A percentile compares a stretch with the other conserved stretches of the same genome.
These are phyloP conservation scores for Rhyacophila evoluta DNA, from an alignment of 2,888 invertebrate genomes.

Conservation along the genomic window DNA sequence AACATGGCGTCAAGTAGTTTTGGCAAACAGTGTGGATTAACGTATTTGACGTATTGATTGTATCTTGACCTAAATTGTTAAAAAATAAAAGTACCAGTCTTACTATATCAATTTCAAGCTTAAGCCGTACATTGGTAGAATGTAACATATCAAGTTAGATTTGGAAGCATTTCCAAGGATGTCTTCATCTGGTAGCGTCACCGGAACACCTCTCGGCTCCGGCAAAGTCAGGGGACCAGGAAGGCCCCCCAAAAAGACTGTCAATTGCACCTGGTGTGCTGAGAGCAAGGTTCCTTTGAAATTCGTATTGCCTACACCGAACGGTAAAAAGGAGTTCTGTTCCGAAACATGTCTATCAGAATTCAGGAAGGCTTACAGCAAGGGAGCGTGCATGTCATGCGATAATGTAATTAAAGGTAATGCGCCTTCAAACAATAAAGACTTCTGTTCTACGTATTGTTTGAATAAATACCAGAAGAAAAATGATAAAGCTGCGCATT, in stretches of 20 bases:
- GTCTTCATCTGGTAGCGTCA: constrained; percentile 51
- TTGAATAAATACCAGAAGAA: constrained; percentile 88
- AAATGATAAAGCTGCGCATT: constrained; percentile 71
- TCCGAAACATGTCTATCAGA: constrained; percentile 90
- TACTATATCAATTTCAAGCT: background rate
- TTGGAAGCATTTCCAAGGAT: constrained; percentile 39
- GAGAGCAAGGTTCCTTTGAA: constrained; percentile 86
- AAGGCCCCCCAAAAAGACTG: constrained; percentile 82
- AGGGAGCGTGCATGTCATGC: constrained; percentile 89
- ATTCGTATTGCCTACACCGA: constrained; percentile 88
- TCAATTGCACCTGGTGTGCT: constrained; percentile 86
- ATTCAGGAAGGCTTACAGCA: constrained; percentile 88
- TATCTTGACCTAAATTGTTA: constrained; percentile 11
- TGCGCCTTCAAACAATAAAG: constrained; percentile 80
- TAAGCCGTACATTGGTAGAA: background rate
- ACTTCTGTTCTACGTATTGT: constrained; percentile 88
- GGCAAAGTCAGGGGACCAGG: constrained; percentile 78
- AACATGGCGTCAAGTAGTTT: constrained; percentile 48
- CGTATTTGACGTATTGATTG: constrained; percentile 24
- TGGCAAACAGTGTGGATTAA: constrained; percentile 39
- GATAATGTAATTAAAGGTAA: constrained; percentile 87
- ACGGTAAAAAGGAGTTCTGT: constrained; percentile 93
- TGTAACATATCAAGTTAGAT: constrained; percentile 28
- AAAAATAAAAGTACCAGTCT: background rate
- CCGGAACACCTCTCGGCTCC: constrained; percentile 56